A percentile compares a stretch with the other conserved stretches of the same genome.
These are phyloP conservation scores for Gallinago stenura DNA, from an alignment of 2,797 vertebrate genomes.

Conservation along the genomic window DNA sequence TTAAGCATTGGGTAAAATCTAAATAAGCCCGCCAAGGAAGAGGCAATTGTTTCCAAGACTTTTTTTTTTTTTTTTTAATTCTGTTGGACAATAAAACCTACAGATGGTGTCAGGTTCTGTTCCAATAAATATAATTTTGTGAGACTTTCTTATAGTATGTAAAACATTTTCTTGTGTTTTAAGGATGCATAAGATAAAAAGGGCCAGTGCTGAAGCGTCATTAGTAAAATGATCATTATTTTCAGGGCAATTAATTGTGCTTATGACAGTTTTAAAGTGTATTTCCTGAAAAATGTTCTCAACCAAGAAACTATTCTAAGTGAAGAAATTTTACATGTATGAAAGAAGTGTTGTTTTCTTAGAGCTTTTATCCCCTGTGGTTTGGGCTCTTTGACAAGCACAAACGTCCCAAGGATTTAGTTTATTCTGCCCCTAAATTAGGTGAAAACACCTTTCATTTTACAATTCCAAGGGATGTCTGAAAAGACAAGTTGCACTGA, in stretches of 20 bases:
- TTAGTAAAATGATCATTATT: not conserved
- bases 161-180: not conserved
- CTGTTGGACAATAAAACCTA: not conserved
- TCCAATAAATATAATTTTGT: not conserved
- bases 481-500: not conserved
- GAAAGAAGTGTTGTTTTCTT: not conserved
- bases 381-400: not conserved
- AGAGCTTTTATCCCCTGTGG: not conserved
- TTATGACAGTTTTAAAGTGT: not conserved
- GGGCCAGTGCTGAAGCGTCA: not conserved
- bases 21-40: not conserved
- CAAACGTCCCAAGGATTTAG: not conserved
- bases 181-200: not conserved
- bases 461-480: not conserved
- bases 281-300: not conserved
- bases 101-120: not conserved
- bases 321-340: not conserved
- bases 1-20: not conserved
- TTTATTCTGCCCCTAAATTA: not conserved
- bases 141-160: not conserved
- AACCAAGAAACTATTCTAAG: not conserved
- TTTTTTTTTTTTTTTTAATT: not conserved
- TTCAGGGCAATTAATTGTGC: not conserved
- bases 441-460: not conserved
- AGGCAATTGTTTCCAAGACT: not conserved